Conservation (phyloP, 2,797 vertebrate genomes). For the Hybognathus amarus region DNA sequence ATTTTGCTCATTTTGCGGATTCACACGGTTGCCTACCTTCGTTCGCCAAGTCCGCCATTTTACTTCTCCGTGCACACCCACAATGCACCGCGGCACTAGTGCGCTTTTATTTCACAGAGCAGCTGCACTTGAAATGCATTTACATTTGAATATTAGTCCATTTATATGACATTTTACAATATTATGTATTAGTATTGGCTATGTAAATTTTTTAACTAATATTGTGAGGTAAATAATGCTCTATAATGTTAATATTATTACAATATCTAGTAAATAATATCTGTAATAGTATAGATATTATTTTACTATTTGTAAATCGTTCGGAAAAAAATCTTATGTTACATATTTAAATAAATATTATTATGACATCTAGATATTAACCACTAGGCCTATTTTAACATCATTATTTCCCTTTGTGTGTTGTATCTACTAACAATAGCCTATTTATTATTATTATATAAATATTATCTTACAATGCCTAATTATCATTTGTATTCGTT, state of each 20-base stretch:
- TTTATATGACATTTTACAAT: neutral
- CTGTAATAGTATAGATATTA: neutral
- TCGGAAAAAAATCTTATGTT: neutral
- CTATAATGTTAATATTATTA: neutral
- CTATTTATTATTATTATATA: neutral
- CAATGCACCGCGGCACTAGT: constrained; percentile 89
- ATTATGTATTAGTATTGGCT: neutral
- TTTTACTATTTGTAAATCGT: neutral
- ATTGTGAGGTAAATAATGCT: neutral
- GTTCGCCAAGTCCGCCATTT: constrained; percentile 99
- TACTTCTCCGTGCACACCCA: constrained; percentile 94
- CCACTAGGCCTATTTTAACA: neutral
- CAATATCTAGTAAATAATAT: neutral
- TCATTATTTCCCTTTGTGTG: neutral
- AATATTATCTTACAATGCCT: neutral
- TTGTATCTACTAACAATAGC: neutral
- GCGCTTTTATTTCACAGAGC: constrained; percentile 58
- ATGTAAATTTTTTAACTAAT: neutral
- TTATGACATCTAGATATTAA: neutral
- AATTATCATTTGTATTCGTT: neutral
- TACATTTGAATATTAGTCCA: neutral
- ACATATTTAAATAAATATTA: neutral
- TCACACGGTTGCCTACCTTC: constrained; percentile 89
- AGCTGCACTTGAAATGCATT: neutral
- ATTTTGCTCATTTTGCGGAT: constrained; percentile 69